Conservation (phyloP, 2,888 invertebrate species). For the Hesperia comma region DNA sequence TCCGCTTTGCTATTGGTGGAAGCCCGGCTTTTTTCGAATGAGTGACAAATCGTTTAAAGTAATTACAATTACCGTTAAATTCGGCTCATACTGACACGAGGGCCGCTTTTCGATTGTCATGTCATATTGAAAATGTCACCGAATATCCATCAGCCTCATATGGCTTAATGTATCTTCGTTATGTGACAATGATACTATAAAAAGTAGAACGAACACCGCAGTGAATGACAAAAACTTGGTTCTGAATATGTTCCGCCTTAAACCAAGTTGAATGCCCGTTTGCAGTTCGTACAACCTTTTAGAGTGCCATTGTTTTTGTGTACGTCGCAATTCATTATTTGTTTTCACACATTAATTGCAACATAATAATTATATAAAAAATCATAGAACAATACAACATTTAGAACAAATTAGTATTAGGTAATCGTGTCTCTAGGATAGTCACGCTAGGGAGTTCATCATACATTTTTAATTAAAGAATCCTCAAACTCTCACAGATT, state of each 20-base stretch:
- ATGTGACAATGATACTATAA: constrained; percentile 54
- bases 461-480: no score
- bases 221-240: constrained; percentile 55
- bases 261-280: constrained; percentile 62
- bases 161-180: constrained; percentile 46
- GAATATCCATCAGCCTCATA: constrained; percentile 41
- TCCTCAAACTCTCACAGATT: no score
- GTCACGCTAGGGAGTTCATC: no score
- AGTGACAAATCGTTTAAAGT: constrained; percentile 19
- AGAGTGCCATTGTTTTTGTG: constrained; percentile 50
- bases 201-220: constrained; percentile 56
- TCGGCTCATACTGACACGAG: constrained; percentile 3
- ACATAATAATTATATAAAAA: background rate
- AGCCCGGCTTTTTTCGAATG: background rate
- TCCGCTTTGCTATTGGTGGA: no score
- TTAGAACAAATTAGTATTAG: no score
- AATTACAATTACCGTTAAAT: constrained; percentile 11
- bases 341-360: background rate
- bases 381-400: no score
- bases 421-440: no score
- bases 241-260: constrained; percentile 51
- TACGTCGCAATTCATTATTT: constrained; percentile 43
- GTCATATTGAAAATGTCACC: constrained; percentile 43
- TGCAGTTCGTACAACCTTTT: constrained; percentile 48
- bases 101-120: constrained; percentile 34